Conservation (phyloP, 1,140 invertebrate species). For the Pogonus chalceus region DNA sequence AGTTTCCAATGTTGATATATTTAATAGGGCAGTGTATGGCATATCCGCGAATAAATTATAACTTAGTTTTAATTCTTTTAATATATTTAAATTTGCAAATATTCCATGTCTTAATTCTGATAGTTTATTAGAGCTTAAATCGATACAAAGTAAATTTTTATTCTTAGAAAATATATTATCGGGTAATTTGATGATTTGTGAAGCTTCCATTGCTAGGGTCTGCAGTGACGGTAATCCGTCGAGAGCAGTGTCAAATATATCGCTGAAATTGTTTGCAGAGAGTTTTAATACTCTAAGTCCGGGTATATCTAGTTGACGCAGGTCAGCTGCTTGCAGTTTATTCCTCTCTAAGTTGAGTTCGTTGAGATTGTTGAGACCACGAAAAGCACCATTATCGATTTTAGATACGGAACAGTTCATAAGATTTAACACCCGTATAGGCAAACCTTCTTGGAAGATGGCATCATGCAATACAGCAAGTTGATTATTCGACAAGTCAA, state of each 20-base stretch:
- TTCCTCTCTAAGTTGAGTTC: constrained; percentile 66
- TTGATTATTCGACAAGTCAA: constrained; percentile 54
- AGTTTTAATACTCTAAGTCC: constrained; percentile 59
- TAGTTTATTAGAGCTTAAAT: constrained; percentile 58
- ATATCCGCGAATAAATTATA: constrained; percentile 62
- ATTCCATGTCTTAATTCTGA: constrained; percentile 52
- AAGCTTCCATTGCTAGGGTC: constrained; percentile 55
- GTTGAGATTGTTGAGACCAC: constrained; percentile 51
- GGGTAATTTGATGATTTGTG: constrained; percentile 54
- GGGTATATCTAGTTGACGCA: constrained; percentile 57
- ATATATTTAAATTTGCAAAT: constrained; percentile 55
- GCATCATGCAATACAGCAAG: constrained; percentile 41
- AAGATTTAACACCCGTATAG: constrained; percentile 46
- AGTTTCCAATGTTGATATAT: constrained; percentile 60
- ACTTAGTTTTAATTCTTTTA: constrained; percentile 65
- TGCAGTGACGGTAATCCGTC: constrained; percentile 65
- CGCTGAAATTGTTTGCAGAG: constrained; percentile 67
- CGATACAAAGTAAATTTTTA: constrained; percentile 59
- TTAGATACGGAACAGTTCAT: constrained; percentile 48
- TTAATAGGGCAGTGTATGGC: constrained; percentile 64
- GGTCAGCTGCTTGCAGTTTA: constrained; percentile 51
- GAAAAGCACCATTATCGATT: constrained; percentile 54
- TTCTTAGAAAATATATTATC: constrained; percentile 61
- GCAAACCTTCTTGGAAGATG: constrained; percentile 50
- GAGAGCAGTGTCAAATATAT: constrained; percentile 54